Percentiles rank a stretch among this genome's conserved stretches.
Evolutionary conservation across 2,888 invertebrate species (phyloP).

Genomic region (Eulithis prunata): DNA sequence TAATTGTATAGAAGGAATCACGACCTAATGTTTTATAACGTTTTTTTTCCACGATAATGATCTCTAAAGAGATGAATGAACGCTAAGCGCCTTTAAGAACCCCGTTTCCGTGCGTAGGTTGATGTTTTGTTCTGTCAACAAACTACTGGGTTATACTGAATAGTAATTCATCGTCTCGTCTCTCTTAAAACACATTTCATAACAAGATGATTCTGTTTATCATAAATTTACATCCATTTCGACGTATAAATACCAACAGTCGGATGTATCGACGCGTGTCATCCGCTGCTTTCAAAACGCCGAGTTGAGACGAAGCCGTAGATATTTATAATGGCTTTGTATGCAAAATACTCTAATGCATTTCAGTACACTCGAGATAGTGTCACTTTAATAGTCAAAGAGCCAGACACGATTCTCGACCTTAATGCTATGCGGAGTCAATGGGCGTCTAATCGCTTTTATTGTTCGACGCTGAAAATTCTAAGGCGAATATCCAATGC

Average conservation of each 20-base stretch:
- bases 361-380: slow-evolving; percentile 62
- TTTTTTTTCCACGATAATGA: slow-evolving; percentile 21
- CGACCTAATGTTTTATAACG: slow-evolving; percentile 31
- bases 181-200: slow-evolving; percentile 55
- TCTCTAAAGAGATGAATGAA: slow-evolving; percentile 28
- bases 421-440: slow-evolving; percentile 55
- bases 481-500: slow-evolving; percentile 56
- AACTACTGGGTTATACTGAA: slow-evolving; percentile 48
- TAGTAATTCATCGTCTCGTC: slow-evolving; percentile 53
- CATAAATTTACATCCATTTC: slow-evolving; percentile 76
- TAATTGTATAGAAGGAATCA: slow-evolving; percentile 48
- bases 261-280: slow-evolving; percentile 74
- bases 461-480: slow-evolving; percentile 46
- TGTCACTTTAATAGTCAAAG: slow-evolving; percentile 61
- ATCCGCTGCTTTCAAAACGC: slow-evolving; percentile 74
- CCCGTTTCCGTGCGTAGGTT: slow-evolving; percentile 29
- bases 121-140: slow-evolving; percentile 42
- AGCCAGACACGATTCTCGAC: slow-evolving; percentile 62
- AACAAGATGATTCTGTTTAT: slow-evolving; percentile 68
- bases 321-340: slow-evolving; percentile 83
- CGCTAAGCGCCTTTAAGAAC: slow-evolving; percentile 22
- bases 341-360: slow-evolving; percentile 79
- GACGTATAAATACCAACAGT: slow-evolving; percentile 61
- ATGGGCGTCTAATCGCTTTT: slow-evolving; percentile 54
- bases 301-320: slow-evolving; percentile 67